These are phyloP conservation scores for Chascanopsetta lugubris DNA, from an alignment of 2,113 vertebrate species.

Conservation along the genomic window DNA sequence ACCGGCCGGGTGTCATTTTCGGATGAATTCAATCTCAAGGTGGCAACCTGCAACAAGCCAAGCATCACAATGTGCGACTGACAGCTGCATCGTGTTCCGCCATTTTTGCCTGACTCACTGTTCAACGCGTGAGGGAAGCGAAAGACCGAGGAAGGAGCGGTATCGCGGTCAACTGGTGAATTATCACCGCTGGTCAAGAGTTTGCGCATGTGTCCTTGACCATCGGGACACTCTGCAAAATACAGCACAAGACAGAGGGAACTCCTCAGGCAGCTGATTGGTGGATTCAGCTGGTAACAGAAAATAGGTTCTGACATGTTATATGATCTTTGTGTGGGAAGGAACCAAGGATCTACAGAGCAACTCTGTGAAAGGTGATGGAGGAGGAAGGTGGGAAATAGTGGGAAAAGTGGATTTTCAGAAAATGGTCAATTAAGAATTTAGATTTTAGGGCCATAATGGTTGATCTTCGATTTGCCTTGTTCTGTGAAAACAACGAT, in stretches of 20 bases:
- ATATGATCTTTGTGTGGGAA: not conserved
- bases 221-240: conserved; percentile 1
- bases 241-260: not conserved
- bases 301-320: not conserved
- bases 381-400: no score
- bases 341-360: no score
- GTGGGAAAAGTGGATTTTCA: no score
- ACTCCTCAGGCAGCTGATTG: not conserved
- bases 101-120: not conserved
- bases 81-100: conserved; percentile 8
- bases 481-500: no score
- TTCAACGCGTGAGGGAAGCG: not conserved
- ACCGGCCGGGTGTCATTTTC: conserved; percentile 2
- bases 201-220: not conserved
- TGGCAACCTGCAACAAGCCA: not conserved
- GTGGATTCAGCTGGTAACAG: not conserved
- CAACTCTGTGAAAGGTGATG: no score
- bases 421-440: no score
- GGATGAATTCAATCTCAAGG: not conserved
- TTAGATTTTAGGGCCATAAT: no score
- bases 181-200: not conserved
- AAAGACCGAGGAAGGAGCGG: not conserved
- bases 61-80: not conserved
- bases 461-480: no score
- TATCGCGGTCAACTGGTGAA: not conserved